Evolutionary conservation across 1,140 invertebrate genomes (phyloP), one percentile per base, ranked within the genome.

Genomic region (Lordiphosa mommai): DNA sequence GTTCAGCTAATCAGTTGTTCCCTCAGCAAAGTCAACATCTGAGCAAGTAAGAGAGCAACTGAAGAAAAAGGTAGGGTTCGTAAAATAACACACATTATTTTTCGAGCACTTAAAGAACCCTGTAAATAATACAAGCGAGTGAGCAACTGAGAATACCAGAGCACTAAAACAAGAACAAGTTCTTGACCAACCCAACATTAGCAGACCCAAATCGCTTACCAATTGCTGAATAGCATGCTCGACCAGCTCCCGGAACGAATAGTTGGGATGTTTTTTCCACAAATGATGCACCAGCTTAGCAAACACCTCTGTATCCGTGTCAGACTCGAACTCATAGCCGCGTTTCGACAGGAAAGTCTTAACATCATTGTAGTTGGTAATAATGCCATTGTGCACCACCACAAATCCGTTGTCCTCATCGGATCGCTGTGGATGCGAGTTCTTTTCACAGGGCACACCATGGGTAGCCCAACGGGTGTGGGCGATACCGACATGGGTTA

Each of bases 401-500:
- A 99, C 94, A 89, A 99, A 99, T 46, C 95, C 93, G 74, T 98
- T 96, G 7, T 92, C 90, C 4, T 91, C 89, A 77, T 98, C 97
- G 0, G 98, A 99, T 32, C 98, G 92, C 66, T 99, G 98, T n/a
- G 99, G 99, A 91, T 99, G 99, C 40, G 97, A 95, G 90, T 99
- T 99, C 1, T 94, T 88, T 37, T 95, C 93, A 61, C 93, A 96
- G 6, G 99, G 98, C 40, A 96, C 94, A 61, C 99, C 99, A 80
- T 99, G 99, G 40, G 99, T 99, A 0, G 99, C 99, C 99, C 99
- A 99, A 88, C 99, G 94, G 7, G 99, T 99, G 87, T 99, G 99
- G 49, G 98, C 97, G 76, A 99, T 99, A 29, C 98, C 99, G 61
- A 96, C 94, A 88, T 99, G 99, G 49, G 92, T 94, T 33, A 67